A percentile compares a stretch with the other conserved stretches of the same genome.
phyloP scores from a whole-genome alignment of 1,140 invertebrate species.

The Nixonia krombeini region DNA sequence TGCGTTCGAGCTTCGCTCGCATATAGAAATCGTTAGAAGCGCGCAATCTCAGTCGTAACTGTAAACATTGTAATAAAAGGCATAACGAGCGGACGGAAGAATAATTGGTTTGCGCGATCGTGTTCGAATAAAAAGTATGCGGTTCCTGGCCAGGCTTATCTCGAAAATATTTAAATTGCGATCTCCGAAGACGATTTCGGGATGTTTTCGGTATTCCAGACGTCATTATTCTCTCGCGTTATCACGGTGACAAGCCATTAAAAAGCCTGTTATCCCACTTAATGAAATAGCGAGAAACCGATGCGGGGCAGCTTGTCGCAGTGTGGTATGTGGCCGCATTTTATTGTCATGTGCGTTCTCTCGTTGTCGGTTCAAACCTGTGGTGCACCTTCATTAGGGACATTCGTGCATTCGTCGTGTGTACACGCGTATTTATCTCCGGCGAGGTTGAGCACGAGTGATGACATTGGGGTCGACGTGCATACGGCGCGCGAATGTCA shows the following conservation, averaged over 20 bases:
- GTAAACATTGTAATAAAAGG: neutral
- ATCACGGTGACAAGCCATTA: conserved; percentile 44
- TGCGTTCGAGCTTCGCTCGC: too few species aligned
- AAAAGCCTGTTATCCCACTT: conserved; percentile 47
- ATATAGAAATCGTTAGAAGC: too few species aligned
- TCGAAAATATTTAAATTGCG: neutral
- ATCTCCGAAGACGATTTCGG: neutral
- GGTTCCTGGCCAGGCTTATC: neutral
- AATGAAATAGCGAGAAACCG: conserved; percentile 42
- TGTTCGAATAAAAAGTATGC: neutral
- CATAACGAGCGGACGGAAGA: too few species aligned
- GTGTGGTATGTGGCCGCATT: conserved; percentile 26
- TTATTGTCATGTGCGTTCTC: conserved; percentile 27
- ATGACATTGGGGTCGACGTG: conserved; percentile 45
- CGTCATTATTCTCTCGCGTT: conserved; percentile 34
- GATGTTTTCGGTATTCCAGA: conserved; percentile 30
- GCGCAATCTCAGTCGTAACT: neutral
- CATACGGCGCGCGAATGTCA: conserved; percentile 43
- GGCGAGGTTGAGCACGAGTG: conserved; percentile 22
- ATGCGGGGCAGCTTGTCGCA: conserved; percentile 23
- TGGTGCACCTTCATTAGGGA: conserved; percentile 5
- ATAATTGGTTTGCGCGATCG: too few species aligned
- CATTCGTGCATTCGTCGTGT: neutral
- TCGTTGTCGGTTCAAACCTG: too few species aligned
- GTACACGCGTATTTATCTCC: conserved; percentile 7